Evolutionary conservation across 2,797 vertebrate species (phyloP).

Genomic region (Anisognathus igniventris): DNA sequence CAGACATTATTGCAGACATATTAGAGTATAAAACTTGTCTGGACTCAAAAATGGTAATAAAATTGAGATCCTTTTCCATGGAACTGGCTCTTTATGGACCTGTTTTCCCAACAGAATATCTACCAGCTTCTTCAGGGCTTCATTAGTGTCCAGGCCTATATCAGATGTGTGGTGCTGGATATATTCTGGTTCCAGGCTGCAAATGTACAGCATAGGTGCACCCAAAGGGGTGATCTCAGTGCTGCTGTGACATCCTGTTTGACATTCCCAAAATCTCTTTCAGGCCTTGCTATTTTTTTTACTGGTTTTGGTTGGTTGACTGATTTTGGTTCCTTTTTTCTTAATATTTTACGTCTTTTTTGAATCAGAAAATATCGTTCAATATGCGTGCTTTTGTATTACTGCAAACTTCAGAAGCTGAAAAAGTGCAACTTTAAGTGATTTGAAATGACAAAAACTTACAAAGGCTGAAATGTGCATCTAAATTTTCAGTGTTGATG

Average conservation of each 20-base stretch:
- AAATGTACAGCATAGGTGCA: not conserved
- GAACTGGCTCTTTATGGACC: not conserved
- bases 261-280: not conserved
- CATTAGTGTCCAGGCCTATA: accelerated
- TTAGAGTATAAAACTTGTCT: constrained; percentile 32
- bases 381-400: not conserved
- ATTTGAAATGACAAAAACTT: not conserved
- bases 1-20: constrained; percentile 6
- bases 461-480: not conserved
- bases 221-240: not conserved
- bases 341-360: not conserved
- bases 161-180: accelerated
- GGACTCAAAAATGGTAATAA: not conserved
- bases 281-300: not conserved
- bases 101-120: not conserved
- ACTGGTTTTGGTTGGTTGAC: not conserved
- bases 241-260: not conserved
- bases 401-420: not conserved
- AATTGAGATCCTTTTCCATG: not conserved
- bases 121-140: not conserved
- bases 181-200: not conserved
- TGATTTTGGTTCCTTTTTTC: not conserved
- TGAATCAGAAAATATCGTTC: not conserved
- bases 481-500: not conserved
- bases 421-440: not conserved